Evolutionary conservation across 2,113 vertebrate genomes (phyloP), one percentile per base, ranked within the genome.

Genomic region (Ascaphus truei): DNA sequence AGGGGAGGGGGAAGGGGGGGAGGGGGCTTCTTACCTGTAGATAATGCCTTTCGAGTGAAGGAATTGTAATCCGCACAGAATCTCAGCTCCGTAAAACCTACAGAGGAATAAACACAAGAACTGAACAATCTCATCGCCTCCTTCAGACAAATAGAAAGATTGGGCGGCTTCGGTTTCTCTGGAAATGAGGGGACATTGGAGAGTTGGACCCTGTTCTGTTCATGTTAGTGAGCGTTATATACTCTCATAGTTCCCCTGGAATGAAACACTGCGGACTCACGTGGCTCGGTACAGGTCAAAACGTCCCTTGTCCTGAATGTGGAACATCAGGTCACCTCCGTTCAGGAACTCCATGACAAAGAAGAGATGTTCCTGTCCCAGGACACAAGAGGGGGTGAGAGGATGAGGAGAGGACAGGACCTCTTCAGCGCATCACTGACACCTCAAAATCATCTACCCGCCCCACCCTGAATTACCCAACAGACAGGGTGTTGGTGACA

Each of bases 301-400:
- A 8, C 96, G 95, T 3, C 97, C 96, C 79, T 98, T 99, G 80
- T 99, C 96, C 48, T 99, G 97, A 81, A 99, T 99, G 75, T 99
- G 97, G 82, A 94, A 99, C 97, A 99, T 99, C 73, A 99, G 80
- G 71, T 99, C 97, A 37, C 97, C 97, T 22, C 97, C 97, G 0
- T 95, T 99, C 78, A 98, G 88, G 79, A 98, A 99, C 79, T 99
- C 97, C 97, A 99, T 99, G 57, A 99, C 95, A 3, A 99, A 99
- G 86, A 99, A 99, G 62, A 99, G 86, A 84, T 98, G 96, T 62
- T 98, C 96, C 97, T 99, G 76, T 72, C 36, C 7, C 69, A 26
- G 62, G 45, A 72, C 16, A 39, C 2, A 51, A n/a, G 51, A 12
- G 58, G 37, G 15, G 7, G 58, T 27, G 30, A 57, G n/a, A 15